phyloP scores from a whole-genome alignment of 2,888 invertebrate genomes.

The Bellardia pandia region DNA sequence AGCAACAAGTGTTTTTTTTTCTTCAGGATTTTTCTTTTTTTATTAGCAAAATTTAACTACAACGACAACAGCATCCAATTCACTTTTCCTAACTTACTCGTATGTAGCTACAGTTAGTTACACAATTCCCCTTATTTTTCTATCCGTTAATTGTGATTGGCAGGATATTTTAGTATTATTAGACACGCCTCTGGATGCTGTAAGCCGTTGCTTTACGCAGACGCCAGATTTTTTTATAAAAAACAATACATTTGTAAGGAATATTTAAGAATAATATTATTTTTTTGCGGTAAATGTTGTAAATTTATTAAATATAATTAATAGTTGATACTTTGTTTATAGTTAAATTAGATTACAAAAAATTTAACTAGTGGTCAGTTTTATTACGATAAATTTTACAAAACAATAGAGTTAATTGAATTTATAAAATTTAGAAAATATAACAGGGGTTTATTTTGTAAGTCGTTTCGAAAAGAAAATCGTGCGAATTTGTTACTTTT shows the following conservation, averaged over 20 bases:
- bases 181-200: conserved; percentile 51
- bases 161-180: conserved; percentile 16
- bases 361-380: conserved; percentile 3
- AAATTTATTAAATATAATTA: conserved; percentile 27
- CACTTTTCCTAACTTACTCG: neutral
- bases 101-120: neutral
- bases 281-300: conserved; percentile 24
- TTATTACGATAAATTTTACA: neutral
- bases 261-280: conserved; percentile 13
- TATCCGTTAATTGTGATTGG: conserved; percentile 66
- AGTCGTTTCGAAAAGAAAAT: too few relatives aligned
- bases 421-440: too few relatives aligned
- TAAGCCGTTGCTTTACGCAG: conserved; percentile 34
- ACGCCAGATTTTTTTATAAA: conserved; percentile 32
- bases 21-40: conserved; percentile 8
- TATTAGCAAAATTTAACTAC: conserved; percentile 45
- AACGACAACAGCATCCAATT: conserved; percentile 9
- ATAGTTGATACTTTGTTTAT: conserved; percentile 19
- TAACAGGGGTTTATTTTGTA: too few relatives aligned
- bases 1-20: conserved; percentile 67
- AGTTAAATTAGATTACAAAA: conserved; percentile 19
- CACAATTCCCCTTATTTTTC: conserved; percentile 25
- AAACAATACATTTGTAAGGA: conserved; percentile 36
- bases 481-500: too few relatives aligned
- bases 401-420: too few relatives aligned